Base-by-base conservation (phyloP, 2,113 vertebrate genomes). In the Smithornis capensis region DNA sequence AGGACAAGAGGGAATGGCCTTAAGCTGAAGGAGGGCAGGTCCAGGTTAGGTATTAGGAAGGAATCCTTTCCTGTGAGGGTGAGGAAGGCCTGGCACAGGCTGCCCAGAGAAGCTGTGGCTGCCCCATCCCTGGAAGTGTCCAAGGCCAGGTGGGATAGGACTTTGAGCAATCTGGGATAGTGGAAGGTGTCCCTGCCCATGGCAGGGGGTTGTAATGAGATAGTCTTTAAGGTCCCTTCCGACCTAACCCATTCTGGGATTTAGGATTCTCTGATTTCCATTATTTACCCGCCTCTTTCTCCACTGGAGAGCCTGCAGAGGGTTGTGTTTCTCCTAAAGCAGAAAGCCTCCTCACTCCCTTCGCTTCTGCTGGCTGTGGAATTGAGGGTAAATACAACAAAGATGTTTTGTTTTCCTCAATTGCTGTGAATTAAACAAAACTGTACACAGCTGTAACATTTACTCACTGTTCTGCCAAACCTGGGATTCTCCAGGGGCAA, bases 381-480 rank as follows among this genome's bases (percentile, higher is more conserved):
- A 87, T 25, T 47, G 38, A 62, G 35, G n/a, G 22, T 56, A n/a
- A 71, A 69, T 53, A 50, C 7, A 55, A 33, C 0, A 3, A 65
- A 73, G 25, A 10, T 35, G 37, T 77, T 94, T 60, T 77, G 9
- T 83, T 90, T 14, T 3, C 37, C 50, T 81, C 1, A 3, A 11
- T 24, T 59, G 19, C 24, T 85, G 31, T 44, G 31, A 64, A 64
- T 85, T 71, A 94, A 64, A n/a, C 14, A 65, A 47, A 77, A 53
- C 22, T 83, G 49, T 49, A 6, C 11, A 18, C 12, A 80, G 7
- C 13, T 55, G 9, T 45, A 53, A 68, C 1, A 9, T 7, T 73
- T 42, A 64, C 11, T 65, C 0, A 0, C 0, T 0, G 4, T 63
- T 33, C 57, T 38, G 21, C 35, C 44, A 59, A 76, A 33, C 10